Base-by-base conservation (phyloP, 2,888 invertebrate species). In the Morpho deidamia region DNA sequence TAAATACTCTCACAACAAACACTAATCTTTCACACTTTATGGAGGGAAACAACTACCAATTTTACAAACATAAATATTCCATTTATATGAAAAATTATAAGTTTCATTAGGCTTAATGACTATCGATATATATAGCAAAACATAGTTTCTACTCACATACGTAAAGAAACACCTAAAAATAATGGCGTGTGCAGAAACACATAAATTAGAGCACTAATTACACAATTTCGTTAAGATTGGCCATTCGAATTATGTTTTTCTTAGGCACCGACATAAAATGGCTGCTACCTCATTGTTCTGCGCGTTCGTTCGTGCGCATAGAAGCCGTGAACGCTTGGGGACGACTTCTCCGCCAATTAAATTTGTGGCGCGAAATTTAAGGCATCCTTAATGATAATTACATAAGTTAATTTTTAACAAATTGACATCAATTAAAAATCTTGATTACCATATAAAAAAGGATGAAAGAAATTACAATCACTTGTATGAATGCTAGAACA, bases 221-320 rank as follows among this genome's bases (percentile, higher is more conserved):
- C 88, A 88, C 87, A 86, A 89, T 88, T 88, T 87, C 71, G 82
- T 79, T 83, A 88, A 88, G 85, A 89, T 89, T 89, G 88, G 89
- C 88, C 90, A 90, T 90, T 90, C 88, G 89, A 86, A 89, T 88
- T 86, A 89, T 88, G 88, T 90, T 89, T 89, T 89, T 88, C 87
- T 88, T 88, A 83, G 83, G 83, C 89, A 89, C 88, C 87, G 87
- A 89, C 82, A 89, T 90, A 90, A 90, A 89, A 90, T 90, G 90
- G 90, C 90, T 87, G 90, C 88, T 90, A 88, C 87, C 89, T 89
- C 89, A 89, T 89, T 89, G 90, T 89, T 88, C 88, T 90, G 90
- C 90, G 90, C 90, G 89, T 81, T 89, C 86, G 89, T 86, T 88
- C 88, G 88, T 90, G 89, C 90, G 90, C 90, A 90, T 85, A 89